Evolutionary conservation across 2,797 vertebrate species (phyloP), one percentile per base, ranked within the genome.

Genomic region (Amblyraja radiata): DNA sequence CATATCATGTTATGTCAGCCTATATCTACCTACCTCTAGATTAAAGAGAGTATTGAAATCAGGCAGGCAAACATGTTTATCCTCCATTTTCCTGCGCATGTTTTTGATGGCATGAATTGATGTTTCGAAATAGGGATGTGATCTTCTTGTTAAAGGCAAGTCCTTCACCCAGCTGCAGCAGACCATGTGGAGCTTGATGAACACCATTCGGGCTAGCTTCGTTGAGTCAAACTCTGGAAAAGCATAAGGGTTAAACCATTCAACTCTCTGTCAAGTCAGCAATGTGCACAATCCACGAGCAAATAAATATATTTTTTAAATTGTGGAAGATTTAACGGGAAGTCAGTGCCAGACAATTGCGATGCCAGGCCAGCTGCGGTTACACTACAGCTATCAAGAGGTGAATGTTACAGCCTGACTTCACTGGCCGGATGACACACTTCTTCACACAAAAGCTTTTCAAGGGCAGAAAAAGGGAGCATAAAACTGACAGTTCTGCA

Each of bases 31-130:
- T 96, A 99, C 99, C 98, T 99, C 98, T 2, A 99, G 94, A 94
- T 99, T 99, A 96, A 99, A 99, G 95, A 99, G 98, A 7, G 97
- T 95, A 95, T 99, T 99, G 96, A 99, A 99, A 96, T 99, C 99
- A 0, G 98, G 99, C 95, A 99, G 99, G 96, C 99, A 98, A 94
- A 99, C 96, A 0, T 99, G 99, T 93, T 98, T 98, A 97, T 99
- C 99, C 95, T 99, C 99, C 99, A 99, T 99, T 96, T 99, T 99
- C 95, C 99, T 97, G 93, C 99, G 97, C 98, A 99, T 99, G 95
- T 99, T 99, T 96, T 99, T 99, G 96, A 99, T 99, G 95, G 99
- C 98, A 2, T 99, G 99, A 95, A 99, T 99, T 94, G 99, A 99
- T 0, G 98, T 99, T 94, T 99, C 98, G 9, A 98, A 99, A 96